Base-by-base conservation (phyloP, 2,888 invertebrate species). In the Orthosia gracilis region DNA sequence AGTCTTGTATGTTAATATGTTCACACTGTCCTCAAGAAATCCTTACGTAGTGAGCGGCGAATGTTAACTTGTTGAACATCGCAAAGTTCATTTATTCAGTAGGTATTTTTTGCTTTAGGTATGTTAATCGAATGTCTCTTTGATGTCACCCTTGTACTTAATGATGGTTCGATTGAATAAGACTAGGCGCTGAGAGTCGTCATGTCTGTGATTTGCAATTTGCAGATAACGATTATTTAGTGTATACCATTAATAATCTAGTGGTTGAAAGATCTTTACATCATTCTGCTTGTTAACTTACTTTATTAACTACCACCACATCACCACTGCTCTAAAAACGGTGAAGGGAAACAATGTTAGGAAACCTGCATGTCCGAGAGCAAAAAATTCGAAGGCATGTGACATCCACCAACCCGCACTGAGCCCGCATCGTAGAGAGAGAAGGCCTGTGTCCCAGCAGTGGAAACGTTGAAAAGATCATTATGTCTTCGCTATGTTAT, bases 91-190 rank as follows among this genome's bases (percentile, higher is more conserved):
- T 80, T 82, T 76, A 85, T 74, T 47, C 68, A 59, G 62, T 76
- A 73, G 40, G 49, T 84, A 74, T 82, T 85, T 86, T 85, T 85
- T 85, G 85, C 73, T 70, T 45, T 70, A 61, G 61, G 59, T 84
- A 85, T 83, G 83, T 66, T 85, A 85, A 85, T 85, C 80, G 69
- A 85, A 83, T 69, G 79, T 73, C 76, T 78, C 75, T 86, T 82
- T 80, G 75, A 87, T 83, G 85, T 87, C 85, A 87, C 83, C 85
- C 85, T 85, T 85, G 85, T 85, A 78, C 85, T 73, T 87, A 85
- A 85, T 85, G 83, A 85, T 73, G 69, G 52, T 78, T 85, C 87
- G 87, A 83, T 86, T 84, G 82, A 85, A 84, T 80, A 82, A 82
- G 73, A 74, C 69, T 75, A 72, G 71, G 64, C 50, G 63, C 74